Base-by-base conservation (phyloP, 23 tunicate species). In the Botrylloides violaceus region DNA sequence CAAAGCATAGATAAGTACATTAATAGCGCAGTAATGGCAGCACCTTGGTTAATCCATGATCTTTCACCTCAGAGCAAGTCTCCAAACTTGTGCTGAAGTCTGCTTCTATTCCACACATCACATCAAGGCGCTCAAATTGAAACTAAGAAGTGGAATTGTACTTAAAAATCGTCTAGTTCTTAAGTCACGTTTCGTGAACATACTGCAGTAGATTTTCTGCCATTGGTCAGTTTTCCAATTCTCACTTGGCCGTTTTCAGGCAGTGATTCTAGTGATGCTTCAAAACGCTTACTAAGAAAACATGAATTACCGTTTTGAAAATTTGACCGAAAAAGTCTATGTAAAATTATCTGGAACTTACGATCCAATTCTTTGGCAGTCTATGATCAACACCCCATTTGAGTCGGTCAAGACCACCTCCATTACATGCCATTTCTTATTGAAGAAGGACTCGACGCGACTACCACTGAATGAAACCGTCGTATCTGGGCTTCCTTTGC, bases 161-260 rank as follows among this genome's bases (percentile, higher is more conserved):
- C 29, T 12, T 65, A 29, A 65, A 65, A 32, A 0, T 29, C 19
- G 18, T 60, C 15, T 18, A n/a, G 30, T 18, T 25, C 15, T 0
- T 18, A 0, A 0, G 32, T 25, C 18, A 60, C 21, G 32, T 1
- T 25, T 25, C 21, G 1, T 12, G 15, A 0, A 32, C 31, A 29
- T 68, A 68, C 74, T 25, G 30, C 43, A 5, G 58, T 43, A n/a
- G 74, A 68, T 68, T 68, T 68, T 28, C 30, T 68, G 37, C 74
- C 37, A 56, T 23, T 37, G 12, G 37, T 31, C 26, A 36, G 12
- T 43, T 68, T 68, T 6, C 74, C 74, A 1, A 68, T 68, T 68
- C 56, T 19, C 47, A 36, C 74, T 5, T 21, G 36, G 25, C 74
- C 74, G 28, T 29, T n/a, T 18, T 60, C 65, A 1, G 65, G 65